Conservation (phyloP, 2,797 vertebrate species). For the Capromys pilorides region DNA sequence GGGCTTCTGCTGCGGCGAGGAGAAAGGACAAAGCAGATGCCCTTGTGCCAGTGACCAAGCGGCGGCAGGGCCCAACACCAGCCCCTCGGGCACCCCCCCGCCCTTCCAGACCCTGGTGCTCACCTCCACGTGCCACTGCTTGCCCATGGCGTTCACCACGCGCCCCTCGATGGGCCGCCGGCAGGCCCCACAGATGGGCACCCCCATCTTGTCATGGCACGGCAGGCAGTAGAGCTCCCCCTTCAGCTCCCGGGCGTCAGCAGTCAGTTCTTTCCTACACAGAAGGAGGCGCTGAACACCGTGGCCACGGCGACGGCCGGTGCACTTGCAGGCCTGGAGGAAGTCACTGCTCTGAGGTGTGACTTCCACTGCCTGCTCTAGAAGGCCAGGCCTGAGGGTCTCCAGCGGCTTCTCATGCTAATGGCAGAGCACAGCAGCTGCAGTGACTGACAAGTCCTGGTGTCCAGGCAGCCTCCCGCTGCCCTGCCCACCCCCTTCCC, state of each 20-base stretch:
- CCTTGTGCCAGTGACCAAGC: not conserved
- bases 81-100: not conserved
- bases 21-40: not conserved
- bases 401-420: not conserved
- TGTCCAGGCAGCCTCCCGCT: not conserved
- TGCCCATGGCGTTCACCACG: slow-evolving; percentile 99
- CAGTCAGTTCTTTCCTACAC: slow-evolving; percentile 95
- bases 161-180: slow-evolving; percentile 97
- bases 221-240: slow-evolving; percentile 97
- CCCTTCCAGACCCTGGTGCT: not conserved
- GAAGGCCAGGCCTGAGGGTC: slow-evolving; percentile 13
- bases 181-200: slow-evolving; percentile 98
- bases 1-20: not conserved
- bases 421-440: not conserved
- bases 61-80: not conserved
- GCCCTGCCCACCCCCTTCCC: not conserved
- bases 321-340: not conserved
- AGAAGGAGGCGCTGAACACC: slow-evolving; percentile 44
- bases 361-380: not conserved
- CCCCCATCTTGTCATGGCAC: slow-evolving; percentile 98
- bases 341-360: not conserved
- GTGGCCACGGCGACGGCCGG: not conserved
- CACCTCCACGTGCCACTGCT: slow-evolving; percentile 99
- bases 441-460: not conserved
- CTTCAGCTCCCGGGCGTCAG: slow-evolving; percentile 96